A percentile compares a stretch with the other conserved stretches of the same genome.
These are phyloP conservation scores for Hydrochoerus hydrochaeris DNA, from an alignment of 2,113 vertebrate genomes.

Conservation along the genomic window DNA sequence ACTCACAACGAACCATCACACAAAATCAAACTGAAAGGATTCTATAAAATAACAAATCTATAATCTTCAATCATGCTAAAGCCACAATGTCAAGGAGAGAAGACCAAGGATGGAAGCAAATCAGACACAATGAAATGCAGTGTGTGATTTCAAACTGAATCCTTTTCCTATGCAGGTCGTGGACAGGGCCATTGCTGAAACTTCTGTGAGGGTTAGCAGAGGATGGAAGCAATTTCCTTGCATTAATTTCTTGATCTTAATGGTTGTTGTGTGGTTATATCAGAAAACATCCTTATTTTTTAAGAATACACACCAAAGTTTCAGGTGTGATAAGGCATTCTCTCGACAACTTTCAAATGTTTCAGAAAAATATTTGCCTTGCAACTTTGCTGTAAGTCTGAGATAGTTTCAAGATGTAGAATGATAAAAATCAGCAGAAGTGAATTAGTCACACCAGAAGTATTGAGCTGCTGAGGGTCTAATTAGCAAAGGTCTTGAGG, in stretches of 20 bases:
- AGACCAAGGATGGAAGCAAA: neutral
- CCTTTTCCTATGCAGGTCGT: neutral
- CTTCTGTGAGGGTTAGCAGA: neutral
- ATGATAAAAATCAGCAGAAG: neutral
- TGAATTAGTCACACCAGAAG: neutral
- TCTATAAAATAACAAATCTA: neutral
- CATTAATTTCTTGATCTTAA: neutral
- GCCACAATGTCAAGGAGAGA: neutral
- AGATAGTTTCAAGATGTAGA: slow-evolving; percentile 4
- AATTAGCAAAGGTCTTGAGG: neutral
- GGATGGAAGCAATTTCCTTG: neutral
- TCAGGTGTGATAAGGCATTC: neutral
- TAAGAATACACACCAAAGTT: neutral
- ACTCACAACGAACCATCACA: neutral
- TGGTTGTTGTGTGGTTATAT: neutral
- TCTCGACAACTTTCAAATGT: neutral
- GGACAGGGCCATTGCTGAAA: neutral
- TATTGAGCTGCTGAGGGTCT: neutral
- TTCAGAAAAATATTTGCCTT: slow-evolving; percentile 1
- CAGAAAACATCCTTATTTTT: neutral
- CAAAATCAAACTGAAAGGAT: neutral
- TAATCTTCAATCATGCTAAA: neutral
- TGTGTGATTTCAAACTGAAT: neutral
- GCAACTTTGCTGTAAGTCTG: neutral
- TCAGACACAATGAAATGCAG: neutral